phyloP scores from a whole-genome alignment of 1,140 invertebrate genomes.

The Matsumurasca onukii region DNA sequence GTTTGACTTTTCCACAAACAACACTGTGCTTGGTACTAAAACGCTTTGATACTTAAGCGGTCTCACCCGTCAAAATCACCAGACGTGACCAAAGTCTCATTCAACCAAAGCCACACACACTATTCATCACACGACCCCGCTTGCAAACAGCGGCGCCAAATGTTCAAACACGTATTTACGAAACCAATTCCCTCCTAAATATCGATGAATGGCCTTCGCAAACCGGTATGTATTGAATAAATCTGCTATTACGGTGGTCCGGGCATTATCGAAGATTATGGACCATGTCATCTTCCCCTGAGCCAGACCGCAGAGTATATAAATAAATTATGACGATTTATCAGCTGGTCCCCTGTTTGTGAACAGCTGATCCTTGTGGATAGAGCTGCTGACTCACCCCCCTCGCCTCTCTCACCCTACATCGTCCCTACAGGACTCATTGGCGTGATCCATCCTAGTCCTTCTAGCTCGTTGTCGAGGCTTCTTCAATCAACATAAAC shows the following conservation, averaged over 20 bases:
- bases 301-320: not conserved
- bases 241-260: not conserved
- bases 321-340: slow-evolving; percentile 2
- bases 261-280: slow-evolving; percentile 3
- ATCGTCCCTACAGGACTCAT: too few relatives aligned
- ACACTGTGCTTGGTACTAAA: too few relatives aligned
- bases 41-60: too few relatives aligned
- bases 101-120: too few relatives aligned
- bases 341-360: not conserved
- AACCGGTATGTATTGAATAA: not conserved
- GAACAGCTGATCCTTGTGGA: not conserved
- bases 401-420: not conserved
- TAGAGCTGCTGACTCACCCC: not conserved
- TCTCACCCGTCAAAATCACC: too few relatives aligned
- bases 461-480: too few relatives aligned
- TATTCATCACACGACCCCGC: not conserved
- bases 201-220: slow-evolving; percentile 17
- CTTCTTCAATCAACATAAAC: too few relatives aligned
- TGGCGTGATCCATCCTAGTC: too few relatives aligned
- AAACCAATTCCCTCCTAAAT: not conserved
- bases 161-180: not conserved
- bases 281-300: not conserved
- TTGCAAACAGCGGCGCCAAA: not conserved
- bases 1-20: too few relatives aligned
- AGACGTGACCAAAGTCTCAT: too few relatives aligned